Evolutionary conservation across 1,140 invertebrate genomes (phyloP), one percentile per base, ranked within the genome.

Genomic region (Agraylea sexmaculata): DNA sequence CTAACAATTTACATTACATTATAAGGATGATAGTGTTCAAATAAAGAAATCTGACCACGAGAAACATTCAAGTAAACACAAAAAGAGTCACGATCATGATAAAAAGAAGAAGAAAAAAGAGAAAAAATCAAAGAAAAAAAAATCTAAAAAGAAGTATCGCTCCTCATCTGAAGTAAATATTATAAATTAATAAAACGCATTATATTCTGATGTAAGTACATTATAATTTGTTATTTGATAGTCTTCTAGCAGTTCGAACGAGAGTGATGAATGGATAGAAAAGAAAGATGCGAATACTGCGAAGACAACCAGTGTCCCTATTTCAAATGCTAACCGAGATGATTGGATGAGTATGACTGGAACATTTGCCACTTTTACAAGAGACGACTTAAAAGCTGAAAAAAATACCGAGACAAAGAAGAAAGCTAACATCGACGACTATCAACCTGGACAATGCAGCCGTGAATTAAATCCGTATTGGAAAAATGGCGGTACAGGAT

Each of bases 391-490:
- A 38, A 70, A 57, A 49, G 58, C 54, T 32, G 60, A 64, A 35
- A 51, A 55, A 29, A 66, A 63, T 43, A 51, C 46, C 25, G 58
- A 56, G 21, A 51, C 56, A 50, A 64, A 68, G 38, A 51, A 68
- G 22, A 70, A 74, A 50, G 62, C 66, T 50, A 58, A 69, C 45
- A 68, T 70, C 35, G 68, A 73, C 45, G 64, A 68, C 11, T 75
- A 78, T 50, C 68, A 87, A 71, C 79, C 80, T 25, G 77, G 79
- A 2, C 79, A 78, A 45, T 80, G 78, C 54, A 58, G 54, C 2
- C 68, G 74, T 52, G 90, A 95, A 67, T 62, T 92, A 31, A 96
- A 96, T 72, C 89, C 87, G 1, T 87, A 90, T 58, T 93, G 88
- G 87, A 89, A 87, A 70, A 68, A 83, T 63, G 86, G 84, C 40